Evolutionary conservation across 2,797 vertebrate genomes (phyloP), one percentile per base, ranked within the genome.

Genomic region (Rachycentron canadum): DNA sequence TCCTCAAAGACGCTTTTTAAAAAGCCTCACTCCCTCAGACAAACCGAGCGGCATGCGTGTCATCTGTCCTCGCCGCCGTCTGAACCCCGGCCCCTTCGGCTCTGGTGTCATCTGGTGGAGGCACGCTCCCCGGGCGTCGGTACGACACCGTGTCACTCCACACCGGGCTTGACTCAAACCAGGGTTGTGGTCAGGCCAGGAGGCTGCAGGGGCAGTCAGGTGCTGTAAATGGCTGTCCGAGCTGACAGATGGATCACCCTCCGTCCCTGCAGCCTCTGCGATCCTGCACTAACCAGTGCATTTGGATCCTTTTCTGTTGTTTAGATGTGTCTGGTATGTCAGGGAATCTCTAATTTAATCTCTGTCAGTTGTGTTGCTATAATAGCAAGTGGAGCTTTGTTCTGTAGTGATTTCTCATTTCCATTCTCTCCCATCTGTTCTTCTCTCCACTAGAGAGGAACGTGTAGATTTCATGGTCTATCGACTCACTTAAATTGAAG

Each of bases 11-110:
- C 28, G 73, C 85, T 63, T 79, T 86, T 81, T 81, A 21, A 84
- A 70, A 68, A 71, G 55, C 77, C 71, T 79, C 69, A 79, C 73
- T 87, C 86, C 82, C 60, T 86, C 19, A 55, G 53, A 76, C 16
- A 13, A 85, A 74, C 71, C 32, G 65, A 85, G 82, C 59, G 91
- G 93, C 86, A 93, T 93, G 91, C 64, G 7, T 88, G 81, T 92
- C 89, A 92, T 94, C 85, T 90, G 83, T 91, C 91, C 65, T 57
- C 79, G 53, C 70, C 41, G 67, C 79, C 12, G 66, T 76, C 78
- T 88, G 62, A 86, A 71, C 66, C 78, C 14, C 25, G 0, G 25
- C 23, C 32, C 36, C 65, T 76, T 23, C 2, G 6, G 62, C 79
- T 75, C 55, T 50, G 53, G 81, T 89, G 91, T 89, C 91, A 78